These are phyloP conservation scores for Drosophila subquinaria DNA, from an alignment of 2,888 invertebrate genomes.

Conservation along the genomic window DNA sequence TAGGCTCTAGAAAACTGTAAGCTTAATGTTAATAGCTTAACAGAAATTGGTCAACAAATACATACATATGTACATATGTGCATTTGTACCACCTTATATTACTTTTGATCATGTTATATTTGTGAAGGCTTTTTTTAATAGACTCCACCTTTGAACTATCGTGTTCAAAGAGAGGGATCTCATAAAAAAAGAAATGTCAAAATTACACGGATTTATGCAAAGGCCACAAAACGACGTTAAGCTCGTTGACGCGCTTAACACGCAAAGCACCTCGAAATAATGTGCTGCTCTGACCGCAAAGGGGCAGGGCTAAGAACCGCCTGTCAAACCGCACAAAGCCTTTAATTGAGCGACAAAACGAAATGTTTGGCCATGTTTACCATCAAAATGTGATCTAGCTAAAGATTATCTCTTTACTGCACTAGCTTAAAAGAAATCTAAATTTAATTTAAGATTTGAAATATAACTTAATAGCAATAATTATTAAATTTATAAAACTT, in stretches of 20 bases:
- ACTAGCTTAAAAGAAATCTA: no score
- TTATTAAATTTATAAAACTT: no score
- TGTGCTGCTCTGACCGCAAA: slow-evolving; percentile 25
- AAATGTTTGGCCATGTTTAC: slow-evolving; percentile 44
- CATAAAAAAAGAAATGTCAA: slow-evolving; percentile 42
- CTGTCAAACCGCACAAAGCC: slow-evolving; percentile 21
- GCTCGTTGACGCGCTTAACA: slow-evolving; percentile 75
- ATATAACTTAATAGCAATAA: no score
- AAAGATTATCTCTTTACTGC: neutral
- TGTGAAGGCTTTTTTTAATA: neutral
- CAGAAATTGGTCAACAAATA: no score
- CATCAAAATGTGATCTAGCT: slow-evolving; percentile 31
- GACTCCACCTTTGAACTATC: slow-evolving; percentile 2
- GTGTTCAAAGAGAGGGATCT: slow-evolving; percentile 10
- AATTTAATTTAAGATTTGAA: no score
- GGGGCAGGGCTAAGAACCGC: neutral
- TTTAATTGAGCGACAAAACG: slow-evolving; percentile 58
- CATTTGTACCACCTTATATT: no score
- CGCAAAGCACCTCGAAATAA: slow-evolving; percentile 64
- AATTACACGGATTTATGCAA: slow-evolving; percentile 71
- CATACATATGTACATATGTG: no score
- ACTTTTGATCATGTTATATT: neutral
- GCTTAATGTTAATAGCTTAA: no score
- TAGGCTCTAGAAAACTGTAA: no score
- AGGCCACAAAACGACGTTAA: slow-evolving; percentile 76